Evolutionary conservation across 2,113 vertebrate genomes (phyloP).

Genomic region (Actenoides lindsayi): DNA sequence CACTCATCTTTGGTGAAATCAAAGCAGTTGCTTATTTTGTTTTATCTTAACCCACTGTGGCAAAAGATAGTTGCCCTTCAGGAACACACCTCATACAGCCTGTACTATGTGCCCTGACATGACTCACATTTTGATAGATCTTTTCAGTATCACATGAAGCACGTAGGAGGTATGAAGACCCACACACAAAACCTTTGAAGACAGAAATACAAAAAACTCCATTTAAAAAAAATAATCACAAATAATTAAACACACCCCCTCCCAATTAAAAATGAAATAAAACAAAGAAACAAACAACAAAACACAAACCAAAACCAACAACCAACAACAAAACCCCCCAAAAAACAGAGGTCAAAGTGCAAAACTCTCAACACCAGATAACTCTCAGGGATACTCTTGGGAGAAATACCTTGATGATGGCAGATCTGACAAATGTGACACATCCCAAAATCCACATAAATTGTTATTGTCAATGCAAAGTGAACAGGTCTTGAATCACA

Average conservation of each 20-base stretch:
- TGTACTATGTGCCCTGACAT: not conserved
- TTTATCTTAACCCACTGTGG: not conserved
- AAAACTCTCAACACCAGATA: not conserved
- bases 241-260: not conserved
- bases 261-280: not conserved
- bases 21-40: not conserved
- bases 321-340: not conserved
- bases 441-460: not conserved
- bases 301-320: not conserved
- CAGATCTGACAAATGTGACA: not conserved
- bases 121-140: not conserved
- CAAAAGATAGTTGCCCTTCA: not conserved
- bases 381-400: not conserved
- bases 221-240: not conserved
- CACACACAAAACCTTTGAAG: not conserved
- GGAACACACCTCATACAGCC: not conserved
- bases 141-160: not conserved
- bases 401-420: not conserved
- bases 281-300: no score
- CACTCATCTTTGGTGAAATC: not conserved
- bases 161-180: fast-evolving
- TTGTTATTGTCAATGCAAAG: not conserved
- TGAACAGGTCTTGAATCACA: not conserved
- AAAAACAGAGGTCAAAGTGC: not conserved
- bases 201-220: not conserved